These are phyloP conservation scores for Dryoscopus gambensis DNA, from an alignment of 2,113 vertebrate genomes.

Conservation along the genomic window DNA sequence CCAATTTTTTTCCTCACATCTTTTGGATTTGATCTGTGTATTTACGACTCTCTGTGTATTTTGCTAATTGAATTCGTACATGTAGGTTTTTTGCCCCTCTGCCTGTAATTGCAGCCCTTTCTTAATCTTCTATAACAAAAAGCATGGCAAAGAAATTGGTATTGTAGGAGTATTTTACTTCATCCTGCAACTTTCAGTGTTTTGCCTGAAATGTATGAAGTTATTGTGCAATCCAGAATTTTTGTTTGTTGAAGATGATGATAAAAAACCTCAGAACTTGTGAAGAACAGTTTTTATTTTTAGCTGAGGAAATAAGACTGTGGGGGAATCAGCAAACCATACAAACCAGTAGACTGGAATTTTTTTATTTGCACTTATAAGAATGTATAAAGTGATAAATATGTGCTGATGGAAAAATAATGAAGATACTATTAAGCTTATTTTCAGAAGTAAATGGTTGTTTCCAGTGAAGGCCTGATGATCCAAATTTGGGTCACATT, in stretches of 20 bases:
- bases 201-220: not conserved
- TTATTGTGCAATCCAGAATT: not conserved
- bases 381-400: not conserved
- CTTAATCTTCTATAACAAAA: not conserved
- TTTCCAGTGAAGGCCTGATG: not conserved
- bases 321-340: not conserved
- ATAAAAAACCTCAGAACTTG: conserved; percentile 5
- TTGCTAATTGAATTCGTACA: not conserved
- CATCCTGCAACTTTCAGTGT: not conserved
- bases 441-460: not conserved
- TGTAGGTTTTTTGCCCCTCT: not conserved
- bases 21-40: not conserved
- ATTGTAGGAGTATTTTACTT: not conserved
- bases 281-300: conserved; percentile 19
- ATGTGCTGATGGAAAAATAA: not conserved
- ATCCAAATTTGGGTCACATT: not conserved
- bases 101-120: not conserved
- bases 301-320: not conserved
- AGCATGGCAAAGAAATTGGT: not conserved
- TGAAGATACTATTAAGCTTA: not conserved
- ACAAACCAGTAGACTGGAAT: not conserved
- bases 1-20: not conserved
- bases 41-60: not conserved
- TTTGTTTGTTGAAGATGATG: not conserved
- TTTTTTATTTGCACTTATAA: not conserved